Percentiles rank a stretch among this genome's conserved stretches.
These are phyloP conservation scores for Anoplophora glabripennis DNA, from an alignment of 1,140 invertebrate genomes.

Conservation along the genomic window DNA sequence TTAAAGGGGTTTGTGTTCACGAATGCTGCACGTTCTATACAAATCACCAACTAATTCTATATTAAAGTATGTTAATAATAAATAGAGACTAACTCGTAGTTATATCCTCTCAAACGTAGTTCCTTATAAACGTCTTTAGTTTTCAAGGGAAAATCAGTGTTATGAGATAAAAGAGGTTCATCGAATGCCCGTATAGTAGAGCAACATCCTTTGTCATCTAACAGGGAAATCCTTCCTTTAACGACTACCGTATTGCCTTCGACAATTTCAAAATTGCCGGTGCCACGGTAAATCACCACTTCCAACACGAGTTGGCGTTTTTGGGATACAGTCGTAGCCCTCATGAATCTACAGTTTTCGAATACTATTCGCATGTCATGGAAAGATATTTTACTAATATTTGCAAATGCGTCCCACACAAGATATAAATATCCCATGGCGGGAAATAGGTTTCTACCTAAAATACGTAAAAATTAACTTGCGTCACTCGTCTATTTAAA, in stretches of 20 bases:
- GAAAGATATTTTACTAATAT: constrained; percentile 65
- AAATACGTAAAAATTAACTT: constrained; percentile 16
- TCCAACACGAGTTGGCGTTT: constrained; percentile 69
- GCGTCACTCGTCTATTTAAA: background rate
- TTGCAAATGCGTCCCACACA: constrained; percentile 85
- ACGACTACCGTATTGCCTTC: constrained; percentile 65
- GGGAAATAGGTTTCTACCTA: constrained; percentile 79
- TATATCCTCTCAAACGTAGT: constrained; percentile 83
- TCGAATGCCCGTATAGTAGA: background rate
- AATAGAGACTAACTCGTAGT: constrained; percentile 74
- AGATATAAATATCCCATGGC: constrained; percentile 83
- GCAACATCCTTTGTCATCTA: background rate
- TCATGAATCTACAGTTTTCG: constrained; percentile 78
- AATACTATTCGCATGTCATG: constrained; percentile 79
- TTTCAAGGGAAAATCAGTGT: constrained; percentile 10
- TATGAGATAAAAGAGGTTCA: background rate
- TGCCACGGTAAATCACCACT: constrained; percentile 78
- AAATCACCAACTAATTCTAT: no score
- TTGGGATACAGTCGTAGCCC: constrained; percentile 77
- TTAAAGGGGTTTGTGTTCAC: no score
- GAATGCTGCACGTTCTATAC: no score
- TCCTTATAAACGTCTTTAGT: constrained; percentile 90
- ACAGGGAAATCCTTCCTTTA: constrained; percentile 55
- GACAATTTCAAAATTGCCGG: constrained; percentile 73
- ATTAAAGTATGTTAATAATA: no score